Conservation (phyloP, 2,113 vertebrate genomes). For the Bufo bufo region DNA sequence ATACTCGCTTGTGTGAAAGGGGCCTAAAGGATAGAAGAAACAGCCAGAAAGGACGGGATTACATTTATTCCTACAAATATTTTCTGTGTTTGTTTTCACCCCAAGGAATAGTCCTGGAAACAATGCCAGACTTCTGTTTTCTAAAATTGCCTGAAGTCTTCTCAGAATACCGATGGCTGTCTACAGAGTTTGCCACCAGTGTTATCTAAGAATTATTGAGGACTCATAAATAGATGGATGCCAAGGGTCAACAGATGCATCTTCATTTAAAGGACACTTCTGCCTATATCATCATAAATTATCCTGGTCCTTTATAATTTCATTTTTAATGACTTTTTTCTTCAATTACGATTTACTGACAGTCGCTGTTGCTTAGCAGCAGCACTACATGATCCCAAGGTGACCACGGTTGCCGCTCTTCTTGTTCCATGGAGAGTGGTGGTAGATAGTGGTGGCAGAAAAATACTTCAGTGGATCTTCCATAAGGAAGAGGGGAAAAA, state of each 20-base stretch:
- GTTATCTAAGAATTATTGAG: neutral
- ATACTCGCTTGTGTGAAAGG: neutral
- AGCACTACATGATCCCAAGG: neutral
- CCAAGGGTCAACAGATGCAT: neutral
- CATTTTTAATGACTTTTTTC: neutral
- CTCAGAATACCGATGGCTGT: neutral
- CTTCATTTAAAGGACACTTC: neutral
- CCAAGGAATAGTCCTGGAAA: slow-evolving; percentile 23
- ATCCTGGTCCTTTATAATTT: neutral
- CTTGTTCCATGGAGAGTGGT: neutral
- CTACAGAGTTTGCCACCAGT: neutral
- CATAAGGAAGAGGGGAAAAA: neutral
- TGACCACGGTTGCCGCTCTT: neutral
- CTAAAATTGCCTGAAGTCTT: slow-evolving; percentile 9
- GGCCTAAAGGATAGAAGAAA: slow-evolving; percentile 18
- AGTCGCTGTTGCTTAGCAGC: neutral
- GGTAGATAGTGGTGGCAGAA: neutral
- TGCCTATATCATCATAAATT: neutral
- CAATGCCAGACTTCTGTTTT: slow-evolving; percentile 11
- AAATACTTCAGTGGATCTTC: neutral
- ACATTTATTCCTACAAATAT: slow-evolving; percentile 28
- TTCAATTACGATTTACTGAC: neutral
- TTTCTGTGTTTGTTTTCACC: slow-evolving; percentile 36
- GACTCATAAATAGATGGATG: neutral
- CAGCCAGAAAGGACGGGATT: slow-evolving; percentile 10